Percentiles rank a stretch among this genome's conserved stretches.
These are phyloP conservation scores for Amphipyra tragopoginis DNA, from an alignment of 2,888 invertebrate genomes.

Conservation along the genomic window DNA sequence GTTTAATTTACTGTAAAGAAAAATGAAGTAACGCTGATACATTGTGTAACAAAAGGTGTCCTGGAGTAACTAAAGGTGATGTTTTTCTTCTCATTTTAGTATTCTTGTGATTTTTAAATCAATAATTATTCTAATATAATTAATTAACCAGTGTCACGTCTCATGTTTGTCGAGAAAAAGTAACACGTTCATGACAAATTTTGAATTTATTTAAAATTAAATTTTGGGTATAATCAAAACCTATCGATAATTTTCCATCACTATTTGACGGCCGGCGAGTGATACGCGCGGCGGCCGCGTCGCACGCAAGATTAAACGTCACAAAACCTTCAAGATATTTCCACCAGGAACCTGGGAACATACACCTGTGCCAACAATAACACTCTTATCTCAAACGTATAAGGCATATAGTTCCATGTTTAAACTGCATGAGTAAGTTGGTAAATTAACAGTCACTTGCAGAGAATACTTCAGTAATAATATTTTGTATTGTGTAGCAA, in stretches of 20 bases:
- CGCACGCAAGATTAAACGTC: constrained; percentile 90
- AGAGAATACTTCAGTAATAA: constrained; percentile 67
- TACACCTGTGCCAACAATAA: constrained; percentile 57
- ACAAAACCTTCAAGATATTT: constrained; percentile 84
- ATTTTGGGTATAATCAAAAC: neutral
- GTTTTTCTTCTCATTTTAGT: too few species aligned
- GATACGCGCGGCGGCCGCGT: constrained; percentile 86
- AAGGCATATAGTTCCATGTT: constrained; percentile 58
- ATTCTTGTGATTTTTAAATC: too few species aligned
- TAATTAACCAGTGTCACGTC: too few species aligned
- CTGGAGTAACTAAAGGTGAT: too few species aligned
- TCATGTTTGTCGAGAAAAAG: too few species aligned
- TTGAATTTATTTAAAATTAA: too few species aligned
- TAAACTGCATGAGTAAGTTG: constrained; percentile 41
- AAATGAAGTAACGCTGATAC: too few species aligned
- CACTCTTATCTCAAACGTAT: constrained; percentile 55
- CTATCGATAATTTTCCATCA: constrained; percentile 60
- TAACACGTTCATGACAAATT: too few species aligned
- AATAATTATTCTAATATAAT: too few species aligned
- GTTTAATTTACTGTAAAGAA: too few species aligned
- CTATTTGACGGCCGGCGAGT: constrained; percentile 77
- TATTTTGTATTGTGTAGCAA: constrained; percentile 70
- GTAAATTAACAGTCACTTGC: constrained; percentile 77
- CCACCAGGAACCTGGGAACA: constrained; percentile 65
- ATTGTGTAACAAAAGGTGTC: too few species aligned